Evolutionary conservation across 2,888 invertebrate species (phyloP).

Genomic region (Lasioglossum villosulum): DNA sequence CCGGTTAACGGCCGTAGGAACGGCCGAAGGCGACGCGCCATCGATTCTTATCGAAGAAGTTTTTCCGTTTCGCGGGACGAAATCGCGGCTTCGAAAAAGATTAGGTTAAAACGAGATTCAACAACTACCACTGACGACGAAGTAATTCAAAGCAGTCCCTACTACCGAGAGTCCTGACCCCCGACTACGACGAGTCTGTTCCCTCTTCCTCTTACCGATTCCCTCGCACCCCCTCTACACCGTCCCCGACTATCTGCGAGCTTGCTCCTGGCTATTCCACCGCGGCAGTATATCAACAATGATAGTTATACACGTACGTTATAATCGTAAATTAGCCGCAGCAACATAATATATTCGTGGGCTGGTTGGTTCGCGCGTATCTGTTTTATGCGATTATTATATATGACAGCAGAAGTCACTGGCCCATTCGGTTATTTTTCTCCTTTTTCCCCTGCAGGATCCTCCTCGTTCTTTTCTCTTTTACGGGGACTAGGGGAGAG

Average conservation of each 20-base stretch:
- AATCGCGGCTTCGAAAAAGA: conserved; percentile 29
- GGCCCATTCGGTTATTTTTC: conserved; percentile 66
- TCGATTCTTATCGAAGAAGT: conserved; percentile 27
- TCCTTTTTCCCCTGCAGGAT: neutral
- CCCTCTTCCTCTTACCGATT: conserved; percentile 20
- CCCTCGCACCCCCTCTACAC: conserved; percentile 13
- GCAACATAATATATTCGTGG: conserved; percentile 85
- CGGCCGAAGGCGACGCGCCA: neutral
- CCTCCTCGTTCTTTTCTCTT: conserved; percentile 28
- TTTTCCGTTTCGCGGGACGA: conserved; percentile 2
- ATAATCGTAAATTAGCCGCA: conserved; percentile 85
- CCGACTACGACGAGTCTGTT: conserved; percentile 15
- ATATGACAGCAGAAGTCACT: conserved; percentile 84
- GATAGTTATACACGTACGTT: conserved; percentile 85
- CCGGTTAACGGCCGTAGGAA: neutral
- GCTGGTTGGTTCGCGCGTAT: conserved; percentile 82
- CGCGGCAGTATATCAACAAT: conserved; percentile 84
- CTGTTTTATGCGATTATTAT: conserved; percentile 85
- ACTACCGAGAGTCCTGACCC: conserved; percentile 50
- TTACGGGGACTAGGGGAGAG: neutral
- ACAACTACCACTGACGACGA: conserved; percentile 53
- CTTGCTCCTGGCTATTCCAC: conserved; percentile 72
- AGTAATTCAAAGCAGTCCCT: conserved; percentile 67
- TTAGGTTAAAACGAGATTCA: conserved; percentile 51
- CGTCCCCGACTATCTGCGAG: conserved; percentile 61